Base-by-base conservation (phyloP, 2,888 invertebrate genomes). In the Scaptomyza parva region DNA sequence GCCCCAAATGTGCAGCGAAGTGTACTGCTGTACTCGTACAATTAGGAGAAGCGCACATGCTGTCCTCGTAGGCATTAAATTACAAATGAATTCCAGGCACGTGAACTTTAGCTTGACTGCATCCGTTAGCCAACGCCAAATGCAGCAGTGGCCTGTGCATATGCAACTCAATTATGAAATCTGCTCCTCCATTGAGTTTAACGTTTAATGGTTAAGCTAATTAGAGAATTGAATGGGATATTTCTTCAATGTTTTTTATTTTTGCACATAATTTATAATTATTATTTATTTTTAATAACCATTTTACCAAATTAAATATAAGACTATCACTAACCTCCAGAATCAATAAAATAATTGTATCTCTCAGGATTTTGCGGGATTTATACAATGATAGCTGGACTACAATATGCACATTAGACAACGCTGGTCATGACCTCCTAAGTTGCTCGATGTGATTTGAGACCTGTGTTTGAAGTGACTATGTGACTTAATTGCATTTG, bases 401-500 rank as follows among this genome's bases (percentile, higher is more conserved):
- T 17, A n/a, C 33, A 17, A 3, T 8, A 18, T 20, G 33, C n/a
- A 14, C 6, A 44, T 43, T 20, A n/a, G 35, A 20, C 24, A 40
- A 11, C 24, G 20, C 14, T 9, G 14, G 30, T 26, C 39, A 8
- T 24, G 20, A 43, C 33, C 18, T 14, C 40, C 37, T 26, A 47
- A 44, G 30, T 54, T 44, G 41, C 41, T 47, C 47, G 35, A 37
- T 67, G 52, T 45, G 35, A 48, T 44, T 41, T 57, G 45, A 30
- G 58, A 58, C 33, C 55, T 60, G 40, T 37, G 63, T 60, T 45
- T 44, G 44, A 28, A 41, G 71, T 71, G 80, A 76, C 77, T 81
- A 79, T 78, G 78, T 74, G 77, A 84, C 78, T 86, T 88, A 89
- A 89, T 89, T 88, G 88, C 89, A 89, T 89, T 88, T 89, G 80